Conservation (phyloP, 2,888 invertebrate species). For the Cosmia pyralina region DNA sequence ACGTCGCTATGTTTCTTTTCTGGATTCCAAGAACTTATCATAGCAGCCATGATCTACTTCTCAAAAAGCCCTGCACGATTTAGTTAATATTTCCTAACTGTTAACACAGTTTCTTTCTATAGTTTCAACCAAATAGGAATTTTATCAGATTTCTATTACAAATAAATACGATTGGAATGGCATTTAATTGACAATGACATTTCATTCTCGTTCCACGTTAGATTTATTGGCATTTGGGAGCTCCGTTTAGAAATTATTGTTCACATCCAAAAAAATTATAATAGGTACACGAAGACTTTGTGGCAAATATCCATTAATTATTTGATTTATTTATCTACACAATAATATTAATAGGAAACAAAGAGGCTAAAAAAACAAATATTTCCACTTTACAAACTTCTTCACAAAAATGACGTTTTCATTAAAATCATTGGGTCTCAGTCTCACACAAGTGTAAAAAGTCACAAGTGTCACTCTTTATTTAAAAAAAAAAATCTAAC, state of each 20-base stretch:
- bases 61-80: not conserved
- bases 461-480: not conserved
- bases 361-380: not conserved
- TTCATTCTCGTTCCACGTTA: slow-evolving; percentile 33
- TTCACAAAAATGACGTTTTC: not conserved
- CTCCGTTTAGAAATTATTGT: slow-evolving; percentile 34
- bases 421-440: slow-evolving; percentile 1
- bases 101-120: not conserved
- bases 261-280: not conserved
- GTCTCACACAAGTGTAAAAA: not conserved
- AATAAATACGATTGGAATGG: slow-evolving; percentile 11
- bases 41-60: slow-evolving; percentile 82
- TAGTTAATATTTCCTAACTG: not conserved
- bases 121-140: not conserved
- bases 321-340: too few species aligned
- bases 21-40: slow-evolving; percentile 92
- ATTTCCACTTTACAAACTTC: not conserved
- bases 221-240: not conserved
- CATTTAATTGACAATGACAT: slow-evolving; percentile 36
- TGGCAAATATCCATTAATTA: not conserved
- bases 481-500: slow-evolving; percentile 25
- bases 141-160: not conserved
- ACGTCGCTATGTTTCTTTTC: slow-evolving; percentile 95
- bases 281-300: not conserved
- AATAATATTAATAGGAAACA: not conserved